These are phyloP conservation scores for Trissolcus basalis DNA, from an alignment of 1,140 invertebrate species.

Conservation along the genomic window DNA sequence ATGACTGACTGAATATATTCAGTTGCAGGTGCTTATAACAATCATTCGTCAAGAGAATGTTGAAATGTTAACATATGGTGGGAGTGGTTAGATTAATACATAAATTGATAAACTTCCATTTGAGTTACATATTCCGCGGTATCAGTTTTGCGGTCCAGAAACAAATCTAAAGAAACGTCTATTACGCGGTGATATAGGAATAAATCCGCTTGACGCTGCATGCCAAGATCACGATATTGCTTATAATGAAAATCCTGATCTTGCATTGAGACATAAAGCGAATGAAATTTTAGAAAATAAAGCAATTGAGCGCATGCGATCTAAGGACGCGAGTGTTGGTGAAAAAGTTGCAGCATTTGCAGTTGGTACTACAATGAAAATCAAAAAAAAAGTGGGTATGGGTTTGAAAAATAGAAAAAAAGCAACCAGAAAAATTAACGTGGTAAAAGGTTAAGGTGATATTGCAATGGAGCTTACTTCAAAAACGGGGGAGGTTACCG, in stretches of 20 bases:
- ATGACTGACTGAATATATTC: background rate
- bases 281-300: background rate
- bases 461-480: no score
- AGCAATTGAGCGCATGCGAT: background rate
- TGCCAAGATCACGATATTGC: background rate
- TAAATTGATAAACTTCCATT: conserved; percentile 70
- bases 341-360: background rate
- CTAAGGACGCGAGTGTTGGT: background rate
- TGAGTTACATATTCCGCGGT: conserved; percentile 74
- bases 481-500: no score
- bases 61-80: no score
- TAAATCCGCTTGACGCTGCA: background rate
- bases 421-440: background rate
- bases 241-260: background rate
- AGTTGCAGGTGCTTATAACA: background rate
- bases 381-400: background rate
- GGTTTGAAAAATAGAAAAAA: background rate
- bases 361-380: background rate
- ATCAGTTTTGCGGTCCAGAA: conserved; percentile 74
- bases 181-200: conserved; percentile 61
- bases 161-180: conserved; percentile 71
- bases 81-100: no score
- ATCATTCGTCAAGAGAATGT: background rate
- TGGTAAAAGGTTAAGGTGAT: no score
- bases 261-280: background rate